Conservation (phyloP, 2,113 vertebrate species). For the Lophius piscatorius region DNA sequence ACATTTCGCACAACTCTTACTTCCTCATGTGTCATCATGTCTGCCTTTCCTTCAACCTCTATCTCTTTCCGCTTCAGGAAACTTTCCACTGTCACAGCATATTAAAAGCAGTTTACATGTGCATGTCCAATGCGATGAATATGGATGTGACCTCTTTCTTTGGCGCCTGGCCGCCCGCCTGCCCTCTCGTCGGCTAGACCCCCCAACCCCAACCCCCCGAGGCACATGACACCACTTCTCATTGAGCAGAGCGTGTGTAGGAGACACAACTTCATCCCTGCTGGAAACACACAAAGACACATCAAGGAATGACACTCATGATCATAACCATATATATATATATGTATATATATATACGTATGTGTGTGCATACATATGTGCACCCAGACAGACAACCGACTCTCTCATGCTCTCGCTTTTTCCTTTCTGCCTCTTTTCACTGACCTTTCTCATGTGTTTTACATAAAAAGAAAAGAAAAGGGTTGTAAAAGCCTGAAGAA, state of each 20-base stretch:
- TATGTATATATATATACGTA: conserved; percentile 30
- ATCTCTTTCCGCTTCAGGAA: conserved; percentile 80
- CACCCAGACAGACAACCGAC: no score
- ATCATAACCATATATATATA: conserved; percentile 28
- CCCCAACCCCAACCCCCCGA: conserved; percentile 4
- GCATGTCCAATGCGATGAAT: conserved; percentile 98
- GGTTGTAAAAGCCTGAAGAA: conserved; percentile 42
- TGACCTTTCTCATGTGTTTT: conserved; percentile 81
- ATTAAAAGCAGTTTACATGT: conserved; percentile 98
- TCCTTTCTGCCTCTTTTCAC: conserved; percentile 43
- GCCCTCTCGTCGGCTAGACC: conserved; percentile 72
- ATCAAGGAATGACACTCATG: conserved; percentile 36
- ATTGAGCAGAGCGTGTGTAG: conserved; percentile 93
- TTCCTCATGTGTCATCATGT: conserved; percentile 45
- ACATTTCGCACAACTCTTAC: conserved; percentile 58
- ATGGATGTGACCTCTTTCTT: conserved; percentile 99
- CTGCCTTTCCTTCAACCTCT: conserved; percentile 25
- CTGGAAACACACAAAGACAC: conserved; percentile 38
- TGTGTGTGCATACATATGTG: conserved; percentile 13
- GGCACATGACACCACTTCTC: conserved; percentile 91
- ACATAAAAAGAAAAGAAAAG: conserved; percentile 71
- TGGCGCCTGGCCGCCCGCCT: conserved; percentile 84
- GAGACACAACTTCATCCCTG: conserved; percentile 77
- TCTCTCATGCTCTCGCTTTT: conserved; percentile 51
- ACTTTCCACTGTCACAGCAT: conserved; percentile 92